A percentile compares a stretch with the other conserved stretches of the same genome.
Conservation (phyloP, 2,888 invertebrate genomes). For the Temnothorax ravouxi region DNA sequence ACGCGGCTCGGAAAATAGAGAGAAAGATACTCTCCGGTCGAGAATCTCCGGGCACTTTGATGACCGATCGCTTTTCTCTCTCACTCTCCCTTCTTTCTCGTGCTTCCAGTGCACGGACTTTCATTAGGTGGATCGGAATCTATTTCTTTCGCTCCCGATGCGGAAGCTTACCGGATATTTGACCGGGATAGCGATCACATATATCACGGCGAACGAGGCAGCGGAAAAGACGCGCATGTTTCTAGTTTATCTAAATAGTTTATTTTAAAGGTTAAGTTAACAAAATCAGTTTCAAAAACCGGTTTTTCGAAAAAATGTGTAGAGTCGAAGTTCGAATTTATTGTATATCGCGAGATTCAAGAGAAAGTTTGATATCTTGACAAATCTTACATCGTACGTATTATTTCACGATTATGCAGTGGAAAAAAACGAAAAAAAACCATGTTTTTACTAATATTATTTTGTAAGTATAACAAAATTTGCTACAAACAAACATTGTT, state of each 20-base stretch:
- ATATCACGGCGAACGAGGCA: constrained; percentile 24
- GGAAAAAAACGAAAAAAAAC: too few relatives aligned
- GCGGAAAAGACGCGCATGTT: constrained; percentile 4
- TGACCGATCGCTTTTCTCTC: constrained; percentile 24
- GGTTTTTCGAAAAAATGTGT: not conserved
- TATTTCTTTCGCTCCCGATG: constrained; percentile 45
- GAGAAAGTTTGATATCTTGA: not conserved
- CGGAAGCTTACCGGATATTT: constrained; percentile 61
- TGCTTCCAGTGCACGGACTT: constrained; percentile 55
- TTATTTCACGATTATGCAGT: too few relatives aligned
- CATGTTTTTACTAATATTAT: too few relatives aligned
- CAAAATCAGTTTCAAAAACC: not conserved
- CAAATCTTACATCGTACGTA: too few relatives aligned
- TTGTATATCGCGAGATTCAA: not conserved
- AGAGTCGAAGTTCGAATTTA: not conserved
- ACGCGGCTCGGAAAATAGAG: constrained; percentile 29
- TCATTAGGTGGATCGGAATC: constrained; percentile 67
- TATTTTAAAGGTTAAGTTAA: constrained; percentile 20
- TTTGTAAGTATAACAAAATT: too few relatives aligned
- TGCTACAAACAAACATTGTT: too few relatives aligned
- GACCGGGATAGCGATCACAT: constrained; percentile 28
- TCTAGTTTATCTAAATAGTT: constrained; percentile 19
- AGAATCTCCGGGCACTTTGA: constrained; percentile 57
- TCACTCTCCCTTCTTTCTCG: not conserved
- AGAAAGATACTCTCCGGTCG: constrained; percentile 46